Percentiles rank a stretch among this genome's conserved stretches.
phyloP scores from a whole-genome alignment of 2,888 invertebrate species.

The Neoscelio sp. region DNA sequence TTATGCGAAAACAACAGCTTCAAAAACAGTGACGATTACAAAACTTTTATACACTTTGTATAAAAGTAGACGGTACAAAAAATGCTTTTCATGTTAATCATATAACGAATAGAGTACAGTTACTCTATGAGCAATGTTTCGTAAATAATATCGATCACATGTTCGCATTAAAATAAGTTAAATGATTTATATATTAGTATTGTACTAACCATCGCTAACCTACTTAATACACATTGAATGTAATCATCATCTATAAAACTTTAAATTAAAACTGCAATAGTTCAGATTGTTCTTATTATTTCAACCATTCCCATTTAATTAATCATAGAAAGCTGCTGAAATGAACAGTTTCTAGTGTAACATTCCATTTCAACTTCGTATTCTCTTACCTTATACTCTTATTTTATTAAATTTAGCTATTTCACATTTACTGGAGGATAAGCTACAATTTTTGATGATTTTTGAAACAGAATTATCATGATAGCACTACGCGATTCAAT shows the following conservation, averaged over 20 bases:
- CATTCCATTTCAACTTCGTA: no score
- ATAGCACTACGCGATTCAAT: no score
- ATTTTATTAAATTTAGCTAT: not conserved
- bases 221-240: constrained; percentile 26
- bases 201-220: constrained; percentile 18
- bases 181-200: not conserved
- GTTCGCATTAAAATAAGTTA: not conserved
- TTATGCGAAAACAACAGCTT: no score
- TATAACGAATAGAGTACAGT: no score
- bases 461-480: no score
- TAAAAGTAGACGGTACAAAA: constrained; percentile 6
- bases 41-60: constrained; percentile 13
- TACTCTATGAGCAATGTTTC: no score
- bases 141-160: not conserved
- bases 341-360: no score
- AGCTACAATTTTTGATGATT: no score
- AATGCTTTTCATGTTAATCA: no score
- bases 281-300: constrained; percentile 27
- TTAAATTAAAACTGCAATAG: constrained; percentile 22
- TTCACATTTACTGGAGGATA: no score
- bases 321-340: no score
- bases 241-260: constrained; percentile 14
- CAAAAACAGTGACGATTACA: no score
- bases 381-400: not conserved
- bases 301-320: constrained; percentile 10